These are phyloP conservation scores for Hippocampus barbouri DNA, from an alignment of 2,113 vertebrate genomes.

Conservation along the genomic window DNA sequence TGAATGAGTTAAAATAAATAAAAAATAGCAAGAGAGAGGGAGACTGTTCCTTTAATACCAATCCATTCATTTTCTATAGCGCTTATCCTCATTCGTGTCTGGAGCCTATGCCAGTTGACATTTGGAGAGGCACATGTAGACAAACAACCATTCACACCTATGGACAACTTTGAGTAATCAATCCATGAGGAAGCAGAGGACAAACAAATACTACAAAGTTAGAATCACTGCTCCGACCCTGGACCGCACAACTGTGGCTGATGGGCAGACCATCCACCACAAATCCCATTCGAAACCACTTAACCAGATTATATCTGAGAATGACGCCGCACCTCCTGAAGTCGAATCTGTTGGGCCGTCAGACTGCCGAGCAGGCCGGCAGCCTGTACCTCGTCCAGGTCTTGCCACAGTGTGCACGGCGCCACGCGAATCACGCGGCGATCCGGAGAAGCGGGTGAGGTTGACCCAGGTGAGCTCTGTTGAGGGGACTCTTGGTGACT, in stretches of 20 bases:
- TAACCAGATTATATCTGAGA: not conserved
- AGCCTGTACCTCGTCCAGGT: constrained; percentile 70
- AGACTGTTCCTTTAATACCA: too few species aligned
- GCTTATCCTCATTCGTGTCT: too few species aligned
- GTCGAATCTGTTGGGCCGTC: constrained; percentile 48
- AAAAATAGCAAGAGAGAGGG: too few species aligned
- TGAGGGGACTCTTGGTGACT: not conserved
- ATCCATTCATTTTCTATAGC: too few species aligned
- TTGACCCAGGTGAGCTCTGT: not conserved
- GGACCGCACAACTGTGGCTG: not conserved
- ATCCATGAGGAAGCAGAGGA: too few species aligned
- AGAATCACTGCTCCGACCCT: too few species aligned
- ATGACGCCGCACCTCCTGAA: constrained; percentile 72
- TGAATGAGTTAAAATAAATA: too few species aligned
- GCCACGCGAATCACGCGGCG: constrained; percentile 31
- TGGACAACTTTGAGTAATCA: too few species aligned
- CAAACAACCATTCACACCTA: too few species aligned
- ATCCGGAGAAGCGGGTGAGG: not conserved
- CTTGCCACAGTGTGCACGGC: constrained; percentile 69
- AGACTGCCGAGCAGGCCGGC: constrained; percentile 58
- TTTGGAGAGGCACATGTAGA: too few species aligned
- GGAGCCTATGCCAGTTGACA: too few species aligned
- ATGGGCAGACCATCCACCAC: not conserved
- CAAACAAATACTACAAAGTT: too few species aligned
- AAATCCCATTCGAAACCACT: not conserved